Evolutionary conservation across 2,797 vertebrate species (phyloP), one percentile per base, ranked within the genome.

Genomic region (Schizopygopsis pylzovi): DNA sequence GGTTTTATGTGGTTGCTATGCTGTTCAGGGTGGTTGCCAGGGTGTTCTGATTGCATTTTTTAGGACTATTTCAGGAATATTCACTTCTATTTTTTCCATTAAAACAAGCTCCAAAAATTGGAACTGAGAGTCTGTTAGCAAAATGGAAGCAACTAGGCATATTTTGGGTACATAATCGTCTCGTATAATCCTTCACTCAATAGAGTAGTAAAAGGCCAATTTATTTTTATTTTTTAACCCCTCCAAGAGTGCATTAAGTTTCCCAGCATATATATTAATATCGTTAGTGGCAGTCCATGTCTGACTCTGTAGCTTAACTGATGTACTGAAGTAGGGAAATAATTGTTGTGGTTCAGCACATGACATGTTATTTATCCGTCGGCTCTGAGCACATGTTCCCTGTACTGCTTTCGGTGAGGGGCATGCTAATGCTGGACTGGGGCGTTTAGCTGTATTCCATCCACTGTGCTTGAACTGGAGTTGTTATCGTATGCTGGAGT

Each of bases 401-500:
- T 65, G 22, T 67, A 3, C 28, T 77, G 59, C 72, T 68, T 68
- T 68, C 10, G n/a, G 82, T 41, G 47, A 54, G 25, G n/a, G 10
- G n/a, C 16, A 16, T 43, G 56, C 37, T 43, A 61, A 61, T 15
- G 0, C 54, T n/a, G 22, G 1, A 25, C 54, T 41, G 33, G 16
- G 10, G 9, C 9, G 5, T 80, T 45, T 20, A 28, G 18, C 67
- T 82, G 6, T 18, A 15, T 72, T 61, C 10, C 13, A 45, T 75
- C n/a, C 33, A 70, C 39, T 67, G 13, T 20, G n/a, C 16, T 70
- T 79, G 49, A 59, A 15, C 61, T 22, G 16, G 11, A 20, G 25
- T 75, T 70, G 65, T 81, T 84, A 63, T 70, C 4, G 28, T 85
- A 41, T 49, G 52, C 65, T n/a, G 37, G 65, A 79, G 76, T 85